Conservation (phyloP, 2,888 invertebrate genomes). For the Cataglyphis albicans region DNA sequence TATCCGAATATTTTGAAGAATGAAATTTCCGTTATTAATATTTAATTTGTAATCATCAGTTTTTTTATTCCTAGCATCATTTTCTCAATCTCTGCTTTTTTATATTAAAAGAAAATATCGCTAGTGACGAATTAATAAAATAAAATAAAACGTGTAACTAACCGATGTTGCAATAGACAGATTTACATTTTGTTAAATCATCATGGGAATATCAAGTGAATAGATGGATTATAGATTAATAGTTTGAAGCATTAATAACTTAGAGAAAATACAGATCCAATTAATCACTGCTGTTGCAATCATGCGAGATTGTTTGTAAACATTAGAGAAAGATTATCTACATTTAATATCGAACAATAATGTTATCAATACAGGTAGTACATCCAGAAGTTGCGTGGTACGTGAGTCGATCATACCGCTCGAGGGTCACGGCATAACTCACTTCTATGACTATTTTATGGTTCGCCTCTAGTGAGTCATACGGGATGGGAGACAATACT, state of each 20-base stretch:
- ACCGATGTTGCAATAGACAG: neutral
- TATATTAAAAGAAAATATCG: neutral
- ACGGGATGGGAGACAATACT: slow-evolving; percentile 79
- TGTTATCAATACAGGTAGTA: slow-evolving; percentile 58
- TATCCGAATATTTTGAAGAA: neutral
- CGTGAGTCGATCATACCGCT: slow-evolving; percentile 67
- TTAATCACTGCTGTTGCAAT: neutral
- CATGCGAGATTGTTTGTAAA: slow-evolving; percentile 27
- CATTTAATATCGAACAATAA: slow-evolving; percentile 8
- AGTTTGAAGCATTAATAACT: slow-evolving; percentile 1
- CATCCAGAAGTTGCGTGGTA: slow-evolving; percentile 54
- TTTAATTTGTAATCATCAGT: slow-evolving; percentile 5
- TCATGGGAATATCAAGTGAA: neutral
- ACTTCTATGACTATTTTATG: slow-evolving; percentile 82
- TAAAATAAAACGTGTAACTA: neutral
- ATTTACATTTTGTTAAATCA: slow-evolving; percentile 32
- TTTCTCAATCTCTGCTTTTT: neutral
- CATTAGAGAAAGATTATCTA: neutral
- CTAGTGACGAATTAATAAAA: slow-evolving; percentile 14
- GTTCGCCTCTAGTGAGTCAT: slow-evolving; percentile 82
- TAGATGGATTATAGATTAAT: slow-evolving; percentile 16
- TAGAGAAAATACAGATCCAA: slow-evolving; percentile 22
- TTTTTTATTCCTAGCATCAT: neutral
- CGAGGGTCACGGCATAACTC: slow-evolving; percentile 75
- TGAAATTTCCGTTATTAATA: neutral